Conservation (phyloP, 92 coral and sea anemone genomes). For the Anthopleura xanthogrammica region DNA sequence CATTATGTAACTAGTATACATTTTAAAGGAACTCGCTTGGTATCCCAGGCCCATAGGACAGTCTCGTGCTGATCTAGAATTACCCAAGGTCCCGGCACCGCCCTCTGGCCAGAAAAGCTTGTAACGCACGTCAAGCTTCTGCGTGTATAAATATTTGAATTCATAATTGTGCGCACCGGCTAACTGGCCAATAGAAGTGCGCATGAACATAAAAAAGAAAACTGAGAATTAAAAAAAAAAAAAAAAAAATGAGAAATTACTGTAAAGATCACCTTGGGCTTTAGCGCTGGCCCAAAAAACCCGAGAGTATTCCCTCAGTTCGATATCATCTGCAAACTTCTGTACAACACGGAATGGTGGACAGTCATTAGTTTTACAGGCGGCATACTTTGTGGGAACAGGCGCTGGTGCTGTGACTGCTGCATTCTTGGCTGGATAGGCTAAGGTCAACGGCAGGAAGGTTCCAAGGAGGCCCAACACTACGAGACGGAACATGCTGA, state of each 20-base stretch:
- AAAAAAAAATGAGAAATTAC: neutral
- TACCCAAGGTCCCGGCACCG: no score
- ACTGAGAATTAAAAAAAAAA: neutral
- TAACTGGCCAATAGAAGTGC: no score
- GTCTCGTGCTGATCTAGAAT: no score
- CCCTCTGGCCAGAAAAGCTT: no score
- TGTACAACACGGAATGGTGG: neutral
- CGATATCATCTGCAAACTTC: neutral
- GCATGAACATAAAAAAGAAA: neutral
- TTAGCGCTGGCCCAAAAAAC: slow-evolving; percentile 1
- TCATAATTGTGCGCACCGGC: no score
- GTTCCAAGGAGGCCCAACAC: neutral
- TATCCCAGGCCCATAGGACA: no score
- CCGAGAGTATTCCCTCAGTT: neutral
- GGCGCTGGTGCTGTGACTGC: neutral
- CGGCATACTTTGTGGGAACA: neutral
- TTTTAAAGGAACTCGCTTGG: no score
- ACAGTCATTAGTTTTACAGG: neutral
- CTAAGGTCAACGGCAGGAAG: neutral
- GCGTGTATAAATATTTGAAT: no score
- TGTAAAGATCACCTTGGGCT: neutral
- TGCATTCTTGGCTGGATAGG: neutral
- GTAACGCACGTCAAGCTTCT: no score
- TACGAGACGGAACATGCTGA: neutral
- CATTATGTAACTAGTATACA: no score